Evolutionary conservation across 2,888 invertebrate genomes (phyloP).

Genomic region (Galerucella calmariensis): DNA sequence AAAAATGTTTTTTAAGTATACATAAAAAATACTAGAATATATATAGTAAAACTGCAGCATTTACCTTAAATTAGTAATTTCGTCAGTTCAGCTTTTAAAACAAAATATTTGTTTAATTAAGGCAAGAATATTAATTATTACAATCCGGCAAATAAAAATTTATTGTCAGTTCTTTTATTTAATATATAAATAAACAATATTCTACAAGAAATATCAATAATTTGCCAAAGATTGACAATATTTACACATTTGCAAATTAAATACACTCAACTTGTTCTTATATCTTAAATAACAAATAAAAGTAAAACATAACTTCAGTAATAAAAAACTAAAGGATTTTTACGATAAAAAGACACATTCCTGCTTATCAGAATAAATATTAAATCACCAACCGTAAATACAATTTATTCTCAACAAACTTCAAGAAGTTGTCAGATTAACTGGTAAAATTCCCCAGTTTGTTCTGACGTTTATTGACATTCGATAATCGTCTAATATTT

Average conservation of each 20-base stretch:
- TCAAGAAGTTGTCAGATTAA: too few relatives aligned
- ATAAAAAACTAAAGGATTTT: too few relatives aligned
- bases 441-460: too few relatives aligned
- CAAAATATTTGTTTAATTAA: slow-evolving; percentile 38
- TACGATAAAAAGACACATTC: too few relatives aligned
- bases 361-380: too few relatives aligned
- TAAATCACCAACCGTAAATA: too few relatives aligned
- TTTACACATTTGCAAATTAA: slow-evolving; percentile 1
- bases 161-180: slow-evolving; percentile 52
- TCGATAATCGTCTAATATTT: too few relatives aligned
- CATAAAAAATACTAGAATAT: slow-evolving; percentile 47
- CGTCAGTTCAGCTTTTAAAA: slow-evolving; percentile 45
- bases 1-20: slow-evolving; percentile 51
- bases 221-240: background rate
- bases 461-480: too few relatives aligned
- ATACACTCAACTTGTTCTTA: background rate
- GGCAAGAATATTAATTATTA: slow-evolving; percentile 52
- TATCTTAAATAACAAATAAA: too few relatives aligned
- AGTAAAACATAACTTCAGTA: too few relatives aligned
- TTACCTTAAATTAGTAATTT: slow-evolving; percentile 51
- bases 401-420: too few relatives aligned
- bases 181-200: slow-evolving; percentile 14
- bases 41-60: slow-evolving; percentile 50
- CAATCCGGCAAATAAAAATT: slow-evolving; percentile 48
- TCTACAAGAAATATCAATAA: slow-evolving; percentile 11